Base-by-base conservation (phyloP, 2,797 vertebrate genomes). In the Lerista edwardsae region DNA sequence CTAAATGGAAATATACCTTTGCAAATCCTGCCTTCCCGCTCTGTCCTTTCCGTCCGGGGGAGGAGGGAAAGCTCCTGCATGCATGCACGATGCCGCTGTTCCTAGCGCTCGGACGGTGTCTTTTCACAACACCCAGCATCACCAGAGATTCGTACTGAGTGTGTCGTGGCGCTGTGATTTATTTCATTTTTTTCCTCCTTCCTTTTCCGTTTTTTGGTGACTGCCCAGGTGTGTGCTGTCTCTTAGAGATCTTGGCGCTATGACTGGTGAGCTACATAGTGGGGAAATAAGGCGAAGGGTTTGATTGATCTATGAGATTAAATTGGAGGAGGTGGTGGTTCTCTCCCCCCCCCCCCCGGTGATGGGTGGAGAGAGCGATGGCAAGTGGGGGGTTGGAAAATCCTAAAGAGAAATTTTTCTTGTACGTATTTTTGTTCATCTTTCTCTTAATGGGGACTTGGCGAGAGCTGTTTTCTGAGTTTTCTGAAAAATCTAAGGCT, bases 381-480 rank as follows among this genome's bases (percentile, higher is more conserved):
- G 57, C 17, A 6, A 17, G 68, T 1, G 17, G 87, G n/a, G n/a
- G 55, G 4, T 73, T 55, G 15, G 82, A 47, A 77, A 73, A 4
- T 75, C 17, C 1, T 1, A 34, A 62, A 77, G 74, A 36, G 41
- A 11, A 0, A 19, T 73, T 8, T 71, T 86, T 57, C 44, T 86
- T 89, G 17, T 72, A 5, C 23, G 15, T 71, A 77, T 94, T 85
- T 80, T n/a, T 3, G 86, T 90, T 89, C 79, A 17, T 82, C 75
- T 69, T 75, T 12, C 82, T 83, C 85, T 92, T 74, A 73, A 61
- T 77, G 23, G 75, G 80, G 90, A 85, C 84, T 85, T 8, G 57
- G 47, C 82, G 87, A 92, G 87, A 83, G 89, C 90, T 34, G 64
- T 89, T 85, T 80, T 90, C 88, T 71, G 90, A 88, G 88, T 87